Base-by-base conservation (phyloP, 2,797 vertebrate species). In the Lithobates sylvaticus region DNA sequence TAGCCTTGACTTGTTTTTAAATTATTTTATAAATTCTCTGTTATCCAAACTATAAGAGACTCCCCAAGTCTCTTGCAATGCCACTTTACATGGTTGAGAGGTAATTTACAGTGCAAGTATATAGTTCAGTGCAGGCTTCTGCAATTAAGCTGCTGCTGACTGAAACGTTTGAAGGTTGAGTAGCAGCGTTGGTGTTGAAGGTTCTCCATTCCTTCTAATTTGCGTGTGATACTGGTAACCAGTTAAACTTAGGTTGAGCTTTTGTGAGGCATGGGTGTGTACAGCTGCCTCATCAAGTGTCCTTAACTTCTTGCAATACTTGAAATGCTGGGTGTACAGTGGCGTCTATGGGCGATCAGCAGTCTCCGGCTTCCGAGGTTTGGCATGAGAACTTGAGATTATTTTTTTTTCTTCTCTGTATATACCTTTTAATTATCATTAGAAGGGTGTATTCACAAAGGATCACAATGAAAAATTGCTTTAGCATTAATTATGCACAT, bases 231-330 rank as follows among this genome's bases (percentile, higher is more conserved):
- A 42, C 42, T 69, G 32, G 58, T 76, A 81, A 78, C n/a, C 36
- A 32, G 18, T 77, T 26, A 36, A 64, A 71, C 65, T 64, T 42
- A 72, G 69, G 42, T 27, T 79, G 76, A 61, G 34, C 26, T 34
- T 64, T 58, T 74, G 58, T 58, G 83, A 78, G 83, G 83, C 34
- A 64, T 44, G 68, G 86, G 86, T 84, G 81, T 84, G 81, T 84
- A 75, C 47, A 8, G 81, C 76, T 69, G 81, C 76, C 81, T 84
- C 76, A 79, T 79, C 69, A 95, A 93, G 95, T 95, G 95, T 93
- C 95, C 95, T 95, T 95, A 95, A 93, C 92, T 94, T 94, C 94
- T 94, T 94, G 93, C 93, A 95, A 95, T 95, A 95, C 95, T 95
- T 95, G 95, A 95, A 95, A 77, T 79, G 86, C 78, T 87, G 86